phyloP scores from a whole-genome alignment of 1,140 invertebrate genomes.

The Rhizoglyphus robini region DNA sequence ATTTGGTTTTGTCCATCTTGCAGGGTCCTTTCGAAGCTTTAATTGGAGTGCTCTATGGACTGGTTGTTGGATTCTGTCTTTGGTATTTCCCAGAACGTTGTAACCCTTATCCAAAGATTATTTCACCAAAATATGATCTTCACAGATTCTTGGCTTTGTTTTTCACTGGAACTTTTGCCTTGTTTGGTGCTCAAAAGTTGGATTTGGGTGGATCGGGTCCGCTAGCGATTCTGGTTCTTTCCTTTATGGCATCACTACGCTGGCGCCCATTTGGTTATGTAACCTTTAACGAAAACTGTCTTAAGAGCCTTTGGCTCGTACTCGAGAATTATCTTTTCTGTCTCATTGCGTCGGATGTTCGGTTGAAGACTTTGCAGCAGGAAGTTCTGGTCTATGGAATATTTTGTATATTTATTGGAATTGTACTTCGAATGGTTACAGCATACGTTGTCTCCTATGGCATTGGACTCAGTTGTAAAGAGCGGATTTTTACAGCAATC shows the following conservation, averaged over 20 bases:
- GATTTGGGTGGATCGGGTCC: constrained; percentile 67
- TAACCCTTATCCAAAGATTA: not conserved
- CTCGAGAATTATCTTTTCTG: constrained; percentile 84
- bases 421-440: constrained; percentile 42
- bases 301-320: constrained; percentile 79
- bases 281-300: constrained; percentile 56
- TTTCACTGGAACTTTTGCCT: constrained; percentile 56
- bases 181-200: constrained; percentile 63
- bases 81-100: constrained; percentile 25
- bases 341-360: constrained; percentile 70
- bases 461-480: constrained; percentile 58
- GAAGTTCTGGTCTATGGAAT: constrained; percentile 30
- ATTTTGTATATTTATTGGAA: constrained; percentile 36
- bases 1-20: constrained; percentile 33
- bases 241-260: constrained; percentile 53
- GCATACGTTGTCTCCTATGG: constrained; percentile 46
- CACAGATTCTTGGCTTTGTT: constrained; percentile 42
- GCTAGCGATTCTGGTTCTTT: constrained; percentile 62
- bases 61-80: constrained; percentile 26
- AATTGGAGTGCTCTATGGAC: constrained; percentile 30
- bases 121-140: not conserved
- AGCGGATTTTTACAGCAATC: constrained; percentile 72
- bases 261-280: constrained; percentile 27
- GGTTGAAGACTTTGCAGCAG: constrained; percentile 31
- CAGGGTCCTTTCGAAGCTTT: constrained; percentile 34